Evolutionary conservation across 1,140 invertebrate species (phyloP).

Genomic region (Cherax quadricarinatus): DNA sequence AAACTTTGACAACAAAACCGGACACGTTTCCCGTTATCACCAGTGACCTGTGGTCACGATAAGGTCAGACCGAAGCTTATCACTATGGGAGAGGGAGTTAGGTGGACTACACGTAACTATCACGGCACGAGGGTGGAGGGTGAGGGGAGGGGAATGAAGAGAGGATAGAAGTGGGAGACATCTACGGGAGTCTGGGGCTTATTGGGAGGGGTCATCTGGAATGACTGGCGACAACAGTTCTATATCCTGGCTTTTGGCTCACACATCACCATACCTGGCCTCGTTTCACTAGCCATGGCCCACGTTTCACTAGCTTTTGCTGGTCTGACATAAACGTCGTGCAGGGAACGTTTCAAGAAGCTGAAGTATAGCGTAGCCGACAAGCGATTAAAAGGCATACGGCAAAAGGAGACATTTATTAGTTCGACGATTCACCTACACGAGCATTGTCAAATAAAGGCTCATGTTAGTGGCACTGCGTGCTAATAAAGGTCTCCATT

Average conservation of each 20-base stretch:
- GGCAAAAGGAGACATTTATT: no score
- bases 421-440: no score
- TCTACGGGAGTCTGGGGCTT: not conserved
- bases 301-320: not conserved
- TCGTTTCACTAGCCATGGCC: not conserved
- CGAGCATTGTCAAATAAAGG: no score
- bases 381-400: no score
- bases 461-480: no score
- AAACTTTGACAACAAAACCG: slow-evolving; percentile 47
- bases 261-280: not conserved
- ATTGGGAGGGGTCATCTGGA: slow-evolving; percentile 45
- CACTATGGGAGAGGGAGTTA: slow-evolving; percentile 43
- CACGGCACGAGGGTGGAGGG: slow-evolving; percentile 43
- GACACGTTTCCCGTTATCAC: slow-evolving; percentile 35
- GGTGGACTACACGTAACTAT: slow-evolving; percentile 20
- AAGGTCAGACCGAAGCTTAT: slow-evolving; percentile 54
- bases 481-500: no score
- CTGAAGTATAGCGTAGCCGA: no score
- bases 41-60: slow-evolving; percentile 34
- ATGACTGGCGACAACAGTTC: slow-evolving; percentile 58
- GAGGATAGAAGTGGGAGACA: not conserved
- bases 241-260: slow-evolving; percentile 8
- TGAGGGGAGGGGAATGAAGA: not conserved
- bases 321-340: not conserved
- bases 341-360: no score